Conservation (phyloP, 1,140 invertebrate species). For the Homarus americanus region DNA sequence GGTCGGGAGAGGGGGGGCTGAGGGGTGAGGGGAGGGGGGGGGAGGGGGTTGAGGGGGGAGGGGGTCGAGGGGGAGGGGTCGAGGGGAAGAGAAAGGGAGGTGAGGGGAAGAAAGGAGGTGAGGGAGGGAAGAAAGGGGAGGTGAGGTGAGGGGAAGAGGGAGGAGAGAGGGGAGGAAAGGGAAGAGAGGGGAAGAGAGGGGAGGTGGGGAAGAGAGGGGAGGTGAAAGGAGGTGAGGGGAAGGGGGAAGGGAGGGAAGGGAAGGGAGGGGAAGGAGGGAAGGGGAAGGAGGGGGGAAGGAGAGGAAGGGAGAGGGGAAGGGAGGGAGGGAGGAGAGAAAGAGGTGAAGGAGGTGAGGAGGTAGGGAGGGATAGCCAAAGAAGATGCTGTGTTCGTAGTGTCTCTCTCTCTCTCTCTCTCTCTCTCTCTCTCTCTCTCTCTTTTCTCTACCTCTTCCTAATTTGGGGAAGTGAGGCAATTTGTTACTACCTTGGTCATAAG, state of each 20-base stretch:
- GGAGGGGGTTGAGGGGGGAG: background rate
- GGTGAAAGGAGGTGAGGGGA: background rate
- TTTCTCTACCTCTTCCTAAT: too few relatives aligned
- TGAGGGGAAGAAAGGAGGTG: background rate
- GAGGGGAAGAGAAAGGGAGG: background rate
- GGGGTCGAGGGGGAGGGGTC: background rate
- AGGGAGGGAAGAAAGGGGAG: background rate
- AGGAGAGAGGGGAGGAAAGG: background rate
- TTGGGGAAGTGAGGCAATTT: too few relatives aligned
- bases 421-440: too few relatives aligned
- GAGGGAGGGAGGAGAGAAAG: background rate
- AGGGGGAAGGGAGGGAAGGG: constrained; percentile 25
- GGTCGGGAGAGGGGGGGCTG: background rate
- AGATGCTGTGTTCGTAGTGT: too few relatives aligned
- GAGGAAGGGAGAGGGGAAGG: background rate
- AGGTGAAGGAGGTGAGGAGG: background rate
- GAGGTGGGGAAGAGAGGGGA: background rate
- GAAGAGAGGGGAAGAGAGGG: background rate
- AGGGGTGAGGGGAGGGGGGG: background rate
- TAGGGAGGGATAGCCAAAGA: too few relatives aligned
- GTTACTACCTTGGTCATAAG: background rate
- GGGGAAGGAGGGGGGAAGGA: background rate
- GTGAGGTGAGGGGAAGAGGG: background rate
- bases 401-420: too few relatives aligned
- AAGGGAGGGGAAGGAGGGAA: constrained; percentile 16